A percentile compares a stretch with the other conserved stretches of the same genome.
phyloP scores from a whole-genome alignment of 2,888 invertebrate genomes.

The Muschampia plurimacula region DNA sequence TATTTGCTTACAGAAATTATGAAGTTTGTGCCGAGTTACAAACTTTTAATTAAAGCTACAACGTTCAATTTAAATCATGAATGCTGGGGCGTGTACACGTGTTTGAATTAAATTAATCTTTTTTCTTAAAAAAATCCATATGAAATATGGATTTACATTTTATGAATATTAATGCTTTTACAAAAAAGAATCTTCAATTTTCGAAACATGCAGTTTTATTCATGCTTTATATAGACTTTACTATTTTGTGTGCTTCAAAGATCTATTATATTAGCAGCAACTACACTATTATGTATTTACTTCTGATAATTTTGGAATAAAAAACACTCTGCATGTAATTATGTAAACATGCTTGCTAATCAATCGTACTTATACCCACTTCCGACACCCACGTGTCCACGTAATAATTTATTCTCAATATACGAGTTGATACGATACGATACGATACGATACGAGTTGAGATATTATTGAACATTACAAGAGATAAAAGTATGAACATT shows the following conservation, averaged over 20 bases:
- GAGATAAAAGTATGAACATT: neutral
- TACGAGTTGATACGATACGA: too few relatives aligned
- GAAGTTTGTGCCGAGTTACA: constrained; percentile 4
- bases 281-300: too few relatives aligned
- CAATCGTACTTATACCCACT: neutral
- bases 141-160: neutral
- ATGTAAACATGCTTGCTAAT: neutral
- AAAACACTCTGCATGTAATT: neutral
- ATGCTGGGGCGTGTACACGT: constrained; percentile 11
- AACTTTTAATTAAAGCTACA: constrained; percentile 27
- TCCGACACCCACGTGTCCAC: constrained; percentile 17
- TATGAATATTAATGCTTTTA: constrained; percentile 8
- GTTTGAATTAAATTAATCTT: constrained; percentile 17
- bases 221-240: too few relatives aligned
- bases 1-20: constrained; percentile 30
- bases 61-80: constrained; percentile 18
- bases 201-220: too few relatives aligned
- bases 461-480: too few relatives aligned
- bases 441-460: too few relatives aligned
- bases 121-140: neutral
- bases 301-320: neutral
- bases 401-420: constrained; percentile 7
- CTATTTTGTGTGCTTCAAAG: too few relatives aligned
- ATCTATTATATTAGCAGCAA: too few relatives aligned
- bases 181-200: neutral